Conservation (phyloP, 2,888 invertebrate species). For the Empis stercorea region DNA sequence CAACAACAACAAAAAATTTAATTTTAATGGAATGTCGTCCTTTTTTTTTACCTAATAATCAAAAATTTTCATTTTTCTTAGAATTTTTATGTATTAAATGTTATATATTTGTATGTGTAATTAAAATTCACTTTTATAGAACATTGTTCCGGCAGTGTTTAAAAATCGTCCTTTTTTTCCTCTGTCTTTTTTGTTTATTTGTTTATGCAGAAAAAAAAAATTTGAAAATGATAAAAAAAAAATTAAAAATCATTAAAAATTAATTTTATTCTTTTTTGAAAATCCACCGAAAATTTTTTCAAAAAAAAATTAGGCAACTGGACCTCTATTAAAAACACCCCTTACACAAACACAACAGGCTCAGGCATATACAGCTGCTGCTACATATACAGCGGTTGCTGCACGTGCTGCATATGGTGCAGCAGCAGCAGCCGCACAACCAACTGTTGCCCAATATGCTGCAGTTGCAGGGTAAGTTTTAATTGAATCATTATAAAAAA, state of each 20-base stretch:
- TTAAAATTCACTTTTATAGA: too few relatives aligned
- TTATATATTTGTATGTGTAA: too few relatives aligned
- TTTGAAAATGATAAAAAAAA: conserved; percentile 5
- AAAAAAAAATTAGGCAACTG: conserved; percentile 50
- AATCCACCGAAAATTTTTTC: neutral
- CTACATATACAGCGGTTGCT: conserved; percentile 75
- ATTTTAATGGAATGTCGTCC: too few relatives aligned
- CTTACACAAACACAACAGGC: conserved; percentile 45
- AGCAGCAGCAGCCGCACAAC: conserved; percentile 47
- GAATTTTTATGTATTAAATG: too few relatives aligned
- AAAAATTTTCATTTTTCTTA: too few relatives aligned
- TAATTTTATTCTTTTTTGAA: too few relatives aligned
- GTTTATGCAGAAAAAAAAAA: conserved; percentile 6
- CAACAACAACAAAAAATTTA: too few relatives aligned
- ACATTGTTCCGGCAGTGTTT: too few relatives aligned
- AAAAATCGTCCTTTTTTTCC: too few relatives aligned
- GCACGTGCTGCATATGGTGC: conserved; percentile 69
- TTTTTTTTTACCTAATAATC: too few relatives aligned
- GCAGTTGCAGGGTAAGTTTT: conserved; percentile 52
- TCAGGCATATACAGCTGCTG: conserved; percentile 79
- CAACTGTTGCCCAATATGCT: conserved; percentile 55
- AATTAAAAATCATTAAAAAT: neutral
- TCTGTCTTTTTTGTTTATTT: conserved; percentile 9
- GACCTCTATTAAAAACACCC: conserved; percentile 71
- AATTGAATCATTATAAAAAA: neutral